Conservation (phyloP, 1,140 invertebrate species). For the Pollicipes pollicipes region DNA sequence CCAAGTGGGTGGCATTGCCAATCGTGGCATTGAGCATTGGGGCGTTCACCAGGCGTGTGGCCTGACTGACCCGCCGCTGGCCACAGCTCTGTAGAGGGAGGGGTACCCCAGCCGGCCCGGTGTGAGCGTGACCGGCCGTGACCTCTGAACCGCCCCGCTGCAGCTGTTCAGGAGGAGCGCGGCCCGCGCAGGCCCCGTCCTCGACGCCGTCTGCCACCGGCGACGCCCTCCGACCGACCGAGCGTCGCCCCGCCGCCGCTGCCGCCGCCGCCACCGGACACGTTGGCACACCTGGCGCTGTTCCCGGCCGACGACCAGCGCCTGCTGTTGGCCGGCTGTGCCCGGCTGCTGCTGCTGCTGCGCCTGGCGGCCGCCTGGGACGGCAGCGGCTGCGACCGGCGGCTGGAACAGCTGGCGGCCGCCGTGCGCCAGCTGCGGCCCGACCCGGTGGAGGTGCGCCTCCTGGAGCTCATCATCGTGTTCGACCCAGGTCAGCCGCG, state of each 20-base stretch:
- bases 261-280: not conserved
- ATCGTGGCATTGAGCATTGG: too few species aligned
- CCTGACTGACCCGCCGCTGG: too few species aligned
- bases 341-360: not conserved
- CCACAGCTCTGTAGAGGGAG: too few species aligned
- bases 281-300: not conserved
- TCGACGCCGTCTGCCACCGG: too few species aligned
- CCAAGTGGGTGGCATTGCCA: too few species aligned
- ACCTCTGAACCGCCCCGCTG: slow-evolving; percentile 17
- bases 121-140: too few species aligned
- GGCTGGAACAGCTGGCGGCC: not conserved
- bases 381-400: not conserved
- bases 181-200: slow-evolving; percentile 32
- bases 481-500: not conserved
- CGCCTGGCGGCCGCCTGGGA: not conserved
- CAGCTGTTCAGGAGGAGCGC: slow-evolving; percentile 59
- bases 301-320: not conserved
- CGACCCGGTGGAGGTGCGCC: not conserved
- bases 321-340: not conserved
- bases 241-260: not conserved
- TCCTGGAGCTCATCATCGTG: not conserved
- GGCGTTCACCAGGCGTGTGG: too few species aligned
- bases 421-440: not conserved
- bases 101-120: too few species aligned
- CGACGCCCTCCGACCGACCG: not conserved